A percentile compares a stretch with the other conserved stretches of the same genome.
phyloP scores from a whole-genome alignment of 2,888 invertebrate species.

The Lasioglossum zephyrum region DNA sequence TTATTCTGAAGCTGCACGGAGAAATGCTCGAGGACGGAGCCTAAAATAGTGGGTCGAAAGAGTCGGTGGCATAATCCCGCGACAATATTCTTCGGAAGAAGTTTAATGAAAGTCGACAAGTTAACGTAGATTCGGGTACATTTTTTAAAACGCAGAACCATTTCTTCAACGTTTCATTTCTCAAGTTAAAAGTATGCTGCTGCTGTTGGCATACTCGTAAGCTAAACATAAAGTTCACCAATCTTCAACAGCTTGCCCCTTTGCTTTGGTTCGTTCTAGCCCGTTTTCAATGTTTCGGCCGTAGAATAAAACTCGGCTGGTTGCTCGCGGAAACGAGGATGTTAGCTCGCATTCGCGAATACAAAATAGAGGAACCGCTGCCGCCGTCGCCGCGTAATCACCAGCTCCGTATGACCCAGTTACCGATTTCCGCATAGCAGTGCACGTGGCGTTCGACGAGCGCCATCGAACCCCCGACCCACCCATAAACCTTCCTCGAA shows the following conservation, averaged over 20 bases:
- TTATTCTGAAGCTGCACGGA: not conserved
- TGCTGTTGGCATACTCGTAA: not conserved
- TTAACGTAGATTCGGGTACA: too few species aligned
- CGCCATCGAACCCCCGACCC: not conserved
- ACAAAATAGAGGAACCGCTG: not conserved
- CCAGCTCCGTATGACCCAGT: slow-evolving; percentile 9
- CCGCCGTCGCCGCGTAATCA: not conserved
- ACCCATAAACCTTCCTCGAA: not conserved
- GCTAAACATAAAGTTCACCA: not conserved
- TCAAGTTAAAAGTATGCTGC: not conserved
- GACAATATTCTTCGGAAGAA: not conserved
- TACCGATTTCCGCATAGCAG: not conserved
- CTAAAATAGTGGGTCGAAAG: not conserved
- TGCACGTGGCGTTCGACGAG: not conserved
- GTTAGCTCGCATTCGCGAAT: not conserved
- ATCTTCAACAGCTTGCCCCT: not conserved
- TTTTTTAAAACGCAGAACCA: too few species aligned
- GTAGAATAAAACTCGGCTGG: not conserved
- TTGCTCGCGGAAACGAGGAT: not conserved
- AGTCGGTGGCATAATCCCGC: not conserved
- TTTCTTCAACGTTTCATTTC: not conserved
- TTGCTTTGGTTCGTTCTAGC: not conserved
- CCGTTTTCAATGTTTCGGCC: not conserved
- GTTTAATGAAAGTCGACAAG: not conserved
- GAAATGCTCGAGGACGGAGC: not conserved